Percentiles rank a stretch among this genome's conserved stretches.
Evolutionary conservation across 2,888 invertebrate species (phyloP).

Genomic region (Drosophila nigricruria): DNA sequence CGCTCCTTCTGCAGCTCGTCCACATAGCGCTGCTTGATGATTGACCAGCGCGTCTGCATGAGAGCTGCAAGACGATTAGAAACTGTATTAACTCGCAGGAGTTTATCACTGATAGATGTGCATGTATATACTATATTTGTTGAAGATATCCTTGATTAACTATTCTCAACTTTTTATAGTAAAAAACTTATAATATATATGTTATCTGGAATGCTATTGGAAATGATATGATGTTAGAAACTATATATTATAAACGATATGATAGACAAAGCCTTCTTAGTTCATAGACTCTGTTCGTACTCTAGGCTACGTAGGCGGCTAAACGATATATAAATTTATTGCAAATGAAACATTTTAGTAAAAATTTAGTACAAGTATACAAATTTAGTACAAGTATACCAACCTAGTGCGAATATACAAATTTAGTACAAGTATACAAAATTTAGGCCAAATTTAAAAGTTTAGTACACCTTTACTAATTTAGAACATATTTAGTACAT

Average conservation of each 20-base stretch:
- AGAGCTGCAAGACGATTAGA: conserved; percentile 60
- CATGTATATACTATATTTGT: background rate
- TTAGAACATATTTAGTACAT: no score
- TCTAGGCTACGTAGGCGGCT: background rate
- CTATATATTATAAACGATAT: no score
- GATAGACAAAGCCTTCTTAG: background rate
- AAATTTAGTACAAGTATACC: no score
- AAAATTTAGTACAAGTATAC: no score
- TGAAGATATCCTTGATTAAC: background rate
- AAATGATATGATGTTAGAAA: no score
- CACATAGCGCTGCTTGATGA: conserved; percentile 82
- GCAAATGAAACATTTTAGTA: no score
- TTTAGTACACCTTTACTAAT: no score
- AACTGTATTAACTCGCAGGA: background rate
- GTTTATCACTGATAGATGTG: no score
- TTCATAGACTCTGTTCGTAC: background rate
- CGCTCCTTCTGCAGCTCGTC: conserved; percentile 83
- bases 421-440: no score
- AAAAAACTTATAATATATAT: background rate
- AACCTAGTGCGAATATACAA: no score
- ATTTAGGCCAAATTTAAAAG: no score
- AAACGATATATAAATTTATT: background rate
- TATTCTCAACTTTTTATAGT: background rate
- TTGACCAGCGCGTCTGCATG: conserved; percentile 83
- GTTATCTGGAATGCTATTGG: background rate